Evolutionary conservation across 2,888 invertebrate species (phyloP).

Genomic region (Caenorhabditis sp.): DNA sequence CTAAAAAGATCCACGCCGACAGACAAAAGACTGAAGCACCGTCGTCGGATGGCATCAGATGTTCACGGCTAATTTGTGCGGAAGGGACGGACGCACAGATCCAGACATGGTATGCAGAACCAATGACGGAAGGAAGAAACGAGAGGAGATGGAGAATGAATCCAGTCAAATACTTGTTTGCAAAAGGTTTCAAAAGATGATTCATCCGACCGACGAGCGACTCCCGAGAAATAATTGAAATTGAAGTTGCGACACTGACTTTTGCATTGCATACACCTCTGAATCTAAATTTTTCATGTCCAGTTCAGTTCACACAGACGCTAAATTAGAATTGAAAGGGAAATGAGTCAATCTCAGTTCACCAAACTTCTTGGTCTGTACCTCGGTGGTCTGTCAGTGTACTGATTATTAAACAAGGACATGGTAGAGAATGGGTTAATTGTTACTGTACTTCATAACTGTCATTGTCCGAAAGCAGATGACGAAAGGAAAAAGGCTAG

Average conservation of each 20-base stretch:
- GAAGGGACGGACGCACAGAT: constrained; percentile 11
- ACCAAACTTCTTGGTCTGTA: constrained; percentile 26
- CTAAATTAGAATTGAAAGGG: constrained; percentile 22
- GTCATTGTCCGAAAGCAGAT: constrained; percentile 28
- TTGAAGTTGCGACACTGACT: constrained; percentile 17
- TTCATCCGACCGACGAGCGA: constrained; percentile 1
- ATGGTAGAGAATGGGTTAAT: constrained; percentile 17
- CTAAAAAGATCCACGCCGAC: constrained; percentile 6
- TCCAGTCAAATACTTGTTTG: constrained; percentile 6
- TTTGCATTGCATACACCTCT: background rate
- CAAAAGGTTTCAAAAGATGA: constrained; percentile 15
- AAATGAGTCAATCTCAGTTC: constrained; percentile 51
- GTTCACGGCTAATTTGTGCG: constrained; percentile 61
- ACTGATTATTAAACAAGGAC: constrained; percentile 39
- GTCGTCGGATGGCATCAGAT: constrained; percentile 37
- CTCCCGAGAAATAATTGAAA: constrained; percentile 37
- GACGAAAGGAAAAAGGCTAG: too few species aligned
- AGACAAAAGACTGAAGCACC: constrained; percentile 46
- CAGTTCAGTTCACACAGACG: background rate
- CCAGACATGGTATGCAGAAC: constrained; percentile 12
- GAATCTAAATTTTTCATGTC: constrained; percentile 13
- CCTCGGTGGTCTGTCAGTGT: constrained; percentile 15
- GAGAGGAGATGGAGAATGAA: background rate
- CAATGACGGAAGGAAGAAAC: background rate
- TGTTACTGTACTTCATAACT: constrained; percentile 38